These are phyloP conservation scores for Crambe crambe DNA, from an alignment of 37 sponge, comb jelly and placozoan species.

Conservation along the genomic window DNA sequence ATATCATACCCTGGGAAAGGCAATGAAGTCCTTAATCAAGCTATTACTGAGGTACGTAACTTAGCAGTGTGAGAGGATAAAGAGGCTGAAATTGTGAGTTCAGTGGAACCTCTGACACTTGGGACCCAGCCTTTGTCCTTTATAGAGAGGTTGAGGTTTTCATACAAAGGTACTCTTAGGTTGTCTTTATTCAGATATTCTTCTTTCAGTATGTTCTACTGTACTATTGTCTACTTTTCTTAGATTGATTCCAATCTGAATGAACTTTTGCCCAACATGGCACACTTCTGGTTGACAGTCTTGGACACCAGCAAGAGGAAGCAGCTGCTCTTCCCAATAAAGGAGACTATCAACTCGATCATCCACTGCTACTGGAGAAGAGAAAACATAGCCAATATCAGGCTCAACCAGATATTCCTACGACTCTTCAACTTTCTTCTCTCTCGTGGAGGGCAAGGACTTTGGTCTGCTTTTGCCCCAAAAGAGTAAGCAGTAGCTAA, in stretches of 20 bases:
- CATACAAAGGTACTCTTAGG: not conserved
- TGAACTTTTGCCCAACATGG: conserved; percentile 44
- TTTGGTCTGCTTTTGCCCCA: conserved; percentile 57
- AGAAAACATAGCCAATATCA: conserved; percentile 26
- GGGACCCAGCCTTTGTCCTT: too few relatives aligned
- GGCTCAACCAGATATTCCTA: conserved; percentile 42
- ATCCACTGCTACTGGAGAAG: conserved; percentile 58
- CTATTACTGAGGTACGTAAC: conserved; percentile 32
- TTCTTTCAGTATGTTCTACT: not conserved
- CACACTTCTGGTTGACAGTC: conserved; percentile 55
- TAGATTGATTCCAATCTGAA: conserved; percentile 27
- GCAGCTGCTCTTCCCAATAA: conserved; percentile 40
- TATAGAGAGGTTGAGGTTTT: too few relatives aligned
- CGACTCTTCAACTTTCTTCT: conserved; percentile 53
- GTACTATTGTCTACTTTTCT: too few relatives aligned
- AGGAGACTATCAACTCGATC: conserved; percentile 30
- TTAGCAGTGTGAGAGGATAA: conserved; percentile 11
- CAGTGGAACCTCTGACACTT: too few relatives aligned
- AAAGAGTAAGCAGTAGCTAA: conserved; percentile 29
- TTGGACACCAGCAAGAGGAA: conserved; percentile 47
- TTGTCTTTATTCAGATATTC: not conserved
- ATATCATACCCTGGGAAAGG: conserved; percentile 40
- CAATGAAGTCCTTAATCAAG: conserved; percentile 30
- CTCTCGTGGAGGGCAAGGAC: conserved; percentile 51
- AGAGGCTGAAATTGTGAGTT: not conserved